Conservation (phyloP, 1,140 invertebrate species). For the Rhopalosiphum padi region DNA sequence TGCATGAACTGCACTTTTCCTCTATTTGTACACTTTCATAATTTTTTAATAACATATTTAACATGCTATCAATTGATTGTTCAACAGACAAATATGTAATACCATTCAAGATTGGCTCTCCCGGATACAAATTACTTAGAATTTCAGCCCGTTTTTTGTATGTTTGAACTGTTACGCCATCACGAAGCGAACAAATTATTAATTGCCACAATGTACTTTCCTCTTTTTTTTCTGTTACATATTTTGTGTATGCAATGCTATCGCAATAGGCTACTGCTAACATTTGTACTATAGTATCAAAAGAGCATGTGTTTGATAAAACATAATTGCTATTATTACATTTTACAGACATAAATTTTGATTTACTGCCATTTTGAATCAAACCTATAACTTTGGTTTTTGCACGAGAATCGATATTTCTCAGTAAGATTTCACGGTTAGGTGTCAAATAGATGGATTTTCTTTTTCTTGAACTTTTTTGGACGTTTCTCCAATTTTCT, state of each 20-base stretch:
- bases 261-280: neutral
- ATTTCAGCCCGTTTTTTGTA: neutral
- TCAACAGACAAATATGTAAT: neutral
- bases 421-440: too few species aligned
- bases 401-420: too few species aligned
- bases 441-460: too few species aligned
- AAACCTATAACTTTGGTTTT: too few species aligned
- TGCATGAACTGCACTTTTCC: neutral
- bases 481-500: too few species aligned
- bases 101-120: neutral
- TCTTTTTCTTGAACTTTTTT: too few species aligned
- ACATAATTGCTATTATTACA: too few species aligned
- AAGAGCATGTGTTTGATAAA: too few species aligned
- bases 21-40: neutral
- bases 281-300: too few species aligned
- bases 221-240: neutral
- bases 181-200: neutral
- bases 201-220: neutral
- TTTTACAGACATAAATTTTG: too few species aligned
- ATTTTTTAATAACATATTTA: neutral
- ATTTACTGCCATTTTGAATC: too few species aligned
- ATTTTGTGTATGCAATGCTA: neutral
- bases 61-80: neutral
- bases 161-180: neutral
- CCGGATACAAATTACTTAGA: neutral